phyloP scores from a whole-genome alignment of 2,113 vertebrate genomes.

The Pygoscelis adeliae region DNA sequence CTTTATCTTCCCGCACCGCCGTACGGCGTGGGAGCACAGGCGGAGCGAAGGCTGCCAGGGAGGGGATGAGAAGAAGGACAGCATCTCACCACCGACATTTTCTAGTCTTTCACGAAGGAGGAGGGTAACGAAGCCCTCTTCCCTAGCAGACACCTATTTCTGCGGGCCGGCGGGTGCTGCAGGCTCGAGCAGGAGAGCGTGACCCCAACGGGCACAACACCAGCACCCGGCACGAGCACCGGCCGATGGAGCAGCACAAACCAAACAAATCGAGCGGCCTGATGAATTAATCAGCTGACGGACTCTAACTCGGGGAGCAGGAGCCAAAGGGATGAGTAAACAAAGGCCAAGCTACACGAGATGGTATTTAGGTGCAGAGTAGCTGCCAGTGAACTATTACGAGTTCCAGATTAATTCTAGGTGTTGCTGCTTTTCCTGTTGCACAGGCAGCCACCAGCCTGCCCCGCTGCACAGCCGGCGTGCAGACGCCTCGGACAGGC shows the following conservation, averaged over 20 bases:
- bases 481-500: fast-evolving
- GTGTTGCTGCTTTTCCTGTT: background rate
- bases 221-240: background rate
- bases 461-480: background rate
- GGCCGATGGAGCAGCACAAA: background rate
- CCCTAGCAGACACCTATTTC: background rate
- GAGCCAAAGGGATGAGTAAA: background rate
- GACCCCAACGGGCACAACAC: fast-evolving
- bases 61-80: background rate
- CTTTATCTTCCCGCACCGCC: background rate
- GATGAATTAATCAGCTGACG: background rate
- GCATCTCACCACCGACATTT: background rate
- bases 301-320: background rate
- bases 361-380: background rate
- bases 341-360: background rate
- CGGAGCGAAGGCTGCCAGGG: background rate
- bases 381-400: background rate
- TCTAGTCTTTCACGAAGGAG: background rate
- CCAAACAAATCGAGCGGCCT: background rate
- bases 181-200: fast-evolving
- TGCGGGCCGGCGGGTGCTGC: background rate
- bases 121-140: background rate
- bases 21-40: background rate
- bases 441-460: background rate
- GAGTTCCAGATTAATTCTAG: background rate